Percentiles rank a stretch among this genome's conserved stretches.
phyloP scores from a whole-genome alignment of 2,888 invertebrate species.

The Scrobipalpa costella region DNA sequence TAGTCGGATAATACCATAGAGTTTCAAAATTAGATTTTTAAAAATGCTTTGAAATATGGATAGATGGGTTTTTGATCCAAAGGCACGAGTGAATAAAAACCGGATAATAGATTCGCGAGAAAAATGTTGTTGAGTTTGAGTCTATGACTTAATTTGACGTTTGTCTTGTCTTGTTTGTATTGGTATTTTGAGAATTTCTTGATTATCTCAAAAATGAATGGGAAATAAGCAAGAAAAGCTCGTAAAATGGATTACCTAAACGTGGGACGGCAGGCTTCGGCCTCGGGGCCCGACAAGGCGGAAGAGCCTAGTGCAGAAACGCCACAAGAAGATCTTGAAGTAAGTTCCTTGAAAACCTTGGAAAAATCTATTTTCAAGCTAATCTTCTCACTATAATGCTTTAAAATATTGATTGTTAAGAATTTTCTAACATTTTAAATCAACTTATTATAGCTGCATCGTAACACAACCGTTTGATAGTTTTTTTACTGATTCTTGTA shows the following conservation, averaged over 20 bases:
- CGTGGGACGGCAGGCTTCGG: constrained; percentile 53
- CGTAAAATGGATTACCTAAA: constrained; percentile 58
- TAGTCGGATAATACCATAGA: constrained; percentile 10
- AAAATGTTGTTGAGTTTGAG: neutral
- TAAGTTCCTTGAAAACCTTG: constrained; percentile 34
- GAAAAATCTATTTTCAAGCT: constrained; percentile 9
- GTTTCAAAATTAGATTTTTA: neutral
- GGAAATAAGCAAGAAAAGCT: neutral
- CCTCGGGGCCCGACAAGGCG: constrained; percentile 48
- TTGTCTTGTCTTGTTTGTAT: neutral
- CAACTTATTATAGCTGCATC: neutral
- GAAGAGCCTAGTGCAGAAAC: constrained; percentile 43
- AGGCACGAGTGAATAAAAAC: neutral
- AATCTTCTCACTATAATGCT: neutral
- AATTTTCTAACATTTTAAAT: neutral
- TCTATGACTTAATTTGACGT: neutral
- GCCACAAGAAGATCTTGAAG: constrained; percentile 70
- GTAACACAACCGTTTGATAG: no score
- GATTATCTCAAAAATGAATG: neutral
- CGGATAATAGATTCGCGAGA: no score
- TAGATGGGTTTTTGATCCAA: neutral
- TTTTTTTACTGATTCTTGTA: no score
- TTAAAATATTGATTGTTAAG: neutral
- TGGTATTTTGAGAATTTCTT: neutral
- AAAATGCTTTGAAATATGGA: neutral